phyloP scores from a whole-genome alignment of 2,888 invertebrate species.

The Erebia ligea region DNA sequence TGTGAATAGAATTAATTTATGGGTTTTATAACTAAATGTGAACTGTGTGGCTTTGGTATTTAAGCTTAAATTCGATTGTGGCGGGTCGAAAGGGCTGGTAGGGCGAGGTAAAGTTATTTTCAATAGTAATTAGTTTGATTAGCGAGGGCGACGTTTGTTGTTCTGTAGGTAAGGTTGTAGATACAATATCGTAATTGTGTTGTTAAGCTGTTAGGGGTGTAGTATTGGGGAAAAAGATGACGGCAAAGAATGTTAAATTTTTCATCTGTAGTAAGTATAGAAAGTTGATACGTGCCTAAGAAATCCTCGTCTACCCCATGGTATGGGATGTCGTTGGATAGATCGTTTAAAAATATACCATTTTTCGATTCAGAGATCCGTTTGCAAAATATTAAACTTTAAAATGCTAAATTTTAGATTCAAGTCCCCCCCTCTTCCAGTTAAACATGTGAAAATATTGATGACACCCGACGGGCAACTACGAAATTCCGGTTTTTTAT shows the following conservation, averaged over 20 bases:
- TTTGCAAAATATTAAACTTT: too few species aligned
- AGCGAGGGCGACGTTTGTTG: conserved; percentile 54
- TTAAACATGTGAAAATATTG: too few species aligned
- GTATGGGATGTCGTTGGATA: too few species aligned
- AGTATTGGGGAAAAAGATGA: conserved; percentile 7
- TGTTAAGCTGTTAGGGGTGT: neutral
- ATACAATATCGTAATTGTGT: conserved; percentile 15
- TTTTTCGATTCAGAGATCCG: too few species aligned
- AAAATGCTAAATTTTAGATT: too few species aligned
- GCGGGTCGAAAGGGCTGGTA: conserved; percentile 34
- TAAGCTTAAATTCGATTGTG: conserved; percentile 43
- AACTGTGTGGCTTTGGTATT: conserved; percentile 15
- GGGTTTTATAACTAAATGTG: conserved; percentile 11
- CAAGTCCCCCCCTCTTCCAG: too few species aligned
- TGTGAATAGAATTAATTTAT: conserved; percentile 9
- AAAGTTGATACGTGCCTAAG: too few species aligned
- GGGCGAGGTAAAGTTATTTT: conserved; percentile 57
- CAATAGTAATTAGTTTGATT: conserved; percentile 73
- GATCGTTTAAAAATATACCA: too few species aligned
- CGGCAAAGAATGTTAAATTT: neutral
- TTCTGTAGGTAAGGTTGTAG: conserved; percentile 32
- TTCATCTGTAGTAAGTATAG: neutral
- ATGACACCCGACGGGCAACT: too few species aligned
- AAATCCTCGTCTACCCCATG: too few species aligned
- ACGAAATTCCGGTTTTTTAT: too few species aligned